Evolutionary conservation across 2,888 invertebrate species (phyloP).

Genomic region (Diploptera punctata): DNA sequence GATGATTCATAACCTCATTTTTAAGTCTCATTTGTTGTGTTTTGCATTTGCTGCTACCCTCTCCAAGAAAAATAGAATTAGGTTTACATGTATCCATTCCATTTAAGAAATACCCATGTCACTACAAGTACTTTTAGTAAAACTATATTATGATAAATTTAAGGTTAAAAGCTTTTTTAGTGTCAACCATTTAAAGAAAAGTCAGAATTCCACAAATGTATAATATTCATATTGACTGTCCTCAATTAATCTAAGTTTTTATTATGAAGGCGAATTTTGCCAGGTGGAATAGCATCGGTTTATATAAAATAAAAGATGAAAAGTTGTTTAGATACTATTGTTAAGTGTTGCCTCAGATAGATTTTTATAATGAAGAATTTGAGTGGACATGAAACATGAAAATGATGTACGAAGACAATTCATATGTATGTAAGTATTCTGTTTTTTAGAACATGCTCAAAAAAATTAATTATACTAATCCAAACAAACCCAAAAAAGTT

Average conservation of each 20-base stretch:
- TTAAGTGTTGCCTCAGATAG: conserved; percentile 37
- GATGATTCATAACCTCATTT: not conserved
- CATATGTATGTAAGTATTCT: conserved; percentile 14
- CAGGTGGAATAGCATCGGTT: conserved; percentile 29
- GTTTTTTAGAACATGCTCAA: conserved; percentile 17
- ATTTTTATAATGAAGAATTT: conserved; percentile 34
- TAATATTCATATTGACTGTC: conserved; percentile 4
- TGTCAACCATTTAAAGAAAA: conserved; percentile 15
- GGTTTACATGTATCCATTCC: conserved; percentile 12
- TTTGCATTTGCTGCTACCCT: conserved; percentile 6
- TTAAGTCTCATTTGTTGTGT: not conserved
- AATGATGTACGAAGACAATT: conserved; percentile 13
- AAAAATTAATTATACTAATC: too few relatives aligned
- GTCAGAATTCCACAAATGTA: conserved; percentile 9
- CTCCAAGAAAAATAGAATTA: conserved; percentile 6
- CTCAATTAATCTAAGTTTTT: conserved; percentile 27
- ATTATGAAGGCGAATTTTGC: conserved; percentile 25
- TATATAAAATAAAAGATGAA: conserved; percentile 26
- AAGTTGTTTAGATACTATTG: conserved; percentile 35
- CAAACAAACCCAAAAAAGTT: not conserved
- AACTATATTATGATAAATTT: conserved; percentile 15
- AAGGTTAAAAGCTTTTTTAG: conserved; percentile 23
- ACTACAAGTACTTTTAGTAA: conserved; percentile 10
- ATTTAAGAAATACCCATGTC: conserved; percentile 1
- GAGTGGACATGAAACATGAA: conserved; percentile 21